Percentiles rank a stretch among this genome's conserved stretches.
Evolutionary conservation across 2,888 invertebrate species (phyloP).

Genomic region (Pseudococcus longispinus): DNA sequence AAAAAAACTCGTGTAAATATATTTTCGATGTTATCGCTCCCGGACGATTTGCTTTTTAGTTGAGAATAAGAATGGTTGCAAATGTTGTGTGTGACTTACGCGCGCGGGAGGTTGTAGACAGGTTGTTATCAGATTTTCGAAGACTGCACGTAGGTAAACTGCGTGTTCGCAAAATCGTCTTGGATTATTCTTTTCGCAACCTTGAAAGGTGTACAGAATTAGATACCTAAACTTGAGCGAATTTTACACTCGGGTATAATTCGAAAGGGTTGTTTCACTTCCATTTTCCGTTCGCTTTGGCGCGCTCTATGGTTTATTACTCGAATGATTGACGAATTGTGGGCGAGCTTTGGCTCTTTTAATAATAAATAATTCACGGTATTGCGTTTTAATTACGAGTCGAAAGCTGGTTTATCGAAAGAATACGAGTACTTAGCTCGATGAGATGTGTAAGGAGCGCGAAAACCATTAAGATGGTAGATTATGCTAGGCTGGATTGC

Average conservation of each 20-base stretch:
- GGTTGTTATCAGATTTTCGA: conserved; percentile 27
- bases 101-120: neutral
- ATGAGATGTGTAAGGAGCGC: neutral
- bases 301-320: neutral
- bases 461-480: conserved; percentile 37
- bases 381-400: neutral
- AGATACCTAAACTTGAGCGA: neutral
- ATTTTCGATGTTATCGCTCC: conserved; percentile 15
- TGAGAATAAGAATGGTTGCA: neutral
- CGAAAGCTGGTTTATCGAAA: neutral
- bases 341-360: neutral
- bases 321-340: neutral
- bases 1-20: neutral
- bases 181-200: neutral
- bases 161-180: neutral
- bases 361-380: neutral
- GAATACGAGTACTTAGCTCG: neutral
- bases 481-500: neutral
- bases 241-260: neutral
- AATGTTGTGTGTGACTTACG: neutral
- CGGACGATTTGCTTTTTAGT: conserved; percentile 2
- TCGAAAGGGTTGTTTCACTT: neutral
- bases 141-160: neutral
- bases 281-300: neutral
- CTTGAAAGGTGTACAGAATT: neutral